A percentile compares a stretch with the other conserved stretches of the same genome.
These are phyloP conservation scores for Heteromormyrus szaboi DNA, from an alignment of 2,797 vertebrate genomes.

Conservation along the genomic window DNA sequence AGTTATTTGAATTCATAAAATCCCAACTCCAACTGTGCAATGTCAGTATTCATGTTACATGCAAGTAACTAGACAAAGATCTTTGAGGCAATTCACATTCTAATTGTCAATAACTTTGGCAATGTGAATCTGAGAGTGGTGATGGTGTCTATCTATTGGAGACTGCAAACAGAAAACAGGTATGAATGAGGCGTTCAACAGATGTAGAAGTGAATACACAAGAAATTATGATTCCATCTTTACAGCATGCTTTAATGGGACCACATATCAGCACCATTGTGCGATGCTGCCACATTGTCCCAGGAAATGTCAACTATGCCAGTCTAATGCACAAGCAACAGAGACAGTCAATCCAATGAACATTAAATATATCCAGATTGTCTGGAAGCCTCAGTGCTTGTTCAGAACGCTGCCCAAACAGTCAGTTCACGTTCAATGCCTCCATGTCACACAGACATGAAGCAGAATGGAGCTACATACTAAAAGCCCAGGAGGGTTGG, in stretches of 20 bases:
- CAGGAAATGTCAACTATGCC: not conserved
- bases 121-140: not conserved
- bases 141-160: not conserved
- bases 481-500: not conserved
- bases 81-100: not conserved
- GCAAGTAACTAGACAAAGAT: not conserved
- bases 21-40: not conserved
- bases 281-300: not conserved
- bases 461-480: not conserved
- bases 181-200: not conserved
- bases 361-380: not conserved
- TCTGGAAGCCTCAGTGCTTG: not conserved
- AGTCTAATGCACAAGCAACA: not conserved
- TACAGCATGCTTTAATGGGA: not conserved
- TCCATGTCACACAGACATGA: not conserved
- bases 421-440: not conserved
- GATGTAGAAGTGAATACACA: not conserved
- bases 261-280: not conserved
- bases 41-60: not conserved
- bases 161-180: not conserved
- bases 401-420: not conserved
- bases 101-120: not conserved
- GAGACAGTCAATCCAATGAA: not conserved
- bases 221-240: not conserved
- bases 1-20: not conserved